These are phyloP conservation scores for Monodelphis domestica DNA, from an alignment of 2,797 vertebrate genomes.

Conservation along the genomic window DNA sequence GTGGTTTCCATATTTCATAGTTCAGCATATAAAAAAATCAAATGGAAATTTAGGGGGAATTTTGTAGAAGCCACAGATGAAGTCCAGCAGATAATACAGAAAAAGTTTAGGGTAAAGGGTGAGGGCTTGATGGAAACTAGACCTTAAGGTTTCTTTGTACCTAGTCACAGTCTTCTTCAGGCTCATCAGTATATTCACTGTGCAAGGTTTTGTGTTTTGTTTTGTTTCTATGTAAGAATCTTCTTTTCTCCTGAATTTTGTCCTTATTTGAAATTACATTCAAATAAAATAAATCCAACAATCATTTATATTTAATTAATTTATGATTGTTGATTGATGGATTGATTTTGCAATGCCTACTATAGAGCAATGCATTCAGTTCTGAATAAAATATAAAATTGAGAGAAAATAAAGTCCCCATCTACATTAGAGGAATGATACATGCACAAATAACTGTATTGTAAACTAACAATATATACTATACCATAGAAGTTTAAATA, in stretches of 20 bases:
- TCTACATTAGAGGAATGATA: neutral
- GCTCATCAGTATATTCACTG: neutral
- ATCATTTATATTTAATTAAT: neutral
- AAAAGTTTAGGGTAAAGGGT: neutral
- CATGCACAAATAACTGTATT: neutral
- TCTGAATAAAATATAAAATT: neutral
- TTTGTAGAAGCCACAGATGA: too few relatives aligned
- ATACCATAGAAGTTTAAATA: too few relatives aligned
- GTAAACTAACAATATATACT: too few relatives aligned
- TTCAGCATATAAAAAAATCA: too few relatives aligned
- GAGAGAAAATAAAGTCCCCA: neutral
- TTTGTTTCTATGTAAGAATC: too few relatives aligned
- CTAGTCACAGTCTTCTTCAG: constrained; percentile 10
- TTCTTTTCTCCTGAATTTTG: too few relatives aligned
- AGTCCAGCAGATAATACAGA: too few relatives aligned
- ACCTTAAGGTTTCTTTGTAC: constrained; percentile 17
- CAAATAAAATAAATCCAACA: neutral
- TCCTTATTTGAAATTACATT: neutral
- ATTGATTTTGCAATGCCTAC: neutral
- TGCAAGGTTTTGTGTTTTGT: too few relatives aligned
- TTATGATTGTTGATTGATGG: neutral
- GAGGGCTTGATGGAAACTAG: neutral
- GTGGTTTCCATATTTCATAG: too few relatives aligned
- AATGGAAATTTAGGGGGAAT: too few relatives aligned
- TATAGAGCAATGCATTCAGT: neutral